Evolutionary conservation across 2,797 vertebrate species (phyloP), one percentile per base, ranked within the genome.

Genomic region (Microcaecilia unicolor): DNA sequence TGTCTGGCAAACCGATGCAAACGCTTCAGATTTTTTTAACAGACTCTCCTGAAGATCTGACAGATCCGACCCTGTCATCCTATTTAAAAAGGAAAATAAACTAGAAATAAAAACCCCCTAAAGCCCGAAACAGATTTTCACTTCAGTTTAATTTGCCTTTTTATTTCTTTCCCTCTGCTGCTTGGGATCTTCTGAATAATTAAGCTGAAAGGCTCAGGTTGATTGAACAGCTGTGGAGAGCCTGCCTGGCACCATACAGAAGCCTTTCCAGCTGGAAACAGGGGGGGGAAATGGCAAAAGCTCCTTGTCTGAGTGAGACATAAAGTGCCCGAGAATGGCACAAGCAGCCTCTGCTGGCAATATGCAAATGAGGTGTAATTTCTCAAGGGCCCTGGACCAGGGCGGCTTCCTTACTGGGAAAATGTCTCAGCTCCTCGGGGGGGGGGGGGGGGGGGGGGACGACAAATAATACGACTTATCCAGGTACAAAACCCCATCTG

Each of bases 21-120:
- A n/a, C 58, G 46, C 47, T 58, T 63, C 34, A 40, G 26, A 56
- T 42, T n/a, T 42, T n/a, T 64, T 52, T 61, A 72, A 56, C 45
- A 28, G 37, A n/a, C n/a, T n/a, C n/a, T n/a, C n/a, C n/a, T n/a
- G n/a, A n/a, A n/a, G n/a, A n/a, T n/a, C n/a, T n/a, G n/a, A n/a
- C n/a, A n/a, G n/a, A n/a, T n/a, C 25, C 37, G 46, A 61, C 34
- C 38, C 67, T 66, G 66, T 42, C 53, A 28, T 66, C 61, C 55
- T 67, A 66, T 76, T 68, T 67, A 67, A 67, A 74, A 41, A 55
- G 44, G 56, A 68, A 62, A 46, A 30, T 63, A 63, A n/a, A 36
- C 25, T n/a, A n/a, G n/a, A n/a, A n/a, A n/a, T n/a, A n/a, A n/a
- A 14, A 4, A 2, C 45, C 24, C 72, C 73, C 10, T 50, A 35